These are phyloP conservation scores for Lissocephala sabroskyi DNA, from an alignment of 2,888 invertebrate genomes.

Conservation along the genomic window DNA sequence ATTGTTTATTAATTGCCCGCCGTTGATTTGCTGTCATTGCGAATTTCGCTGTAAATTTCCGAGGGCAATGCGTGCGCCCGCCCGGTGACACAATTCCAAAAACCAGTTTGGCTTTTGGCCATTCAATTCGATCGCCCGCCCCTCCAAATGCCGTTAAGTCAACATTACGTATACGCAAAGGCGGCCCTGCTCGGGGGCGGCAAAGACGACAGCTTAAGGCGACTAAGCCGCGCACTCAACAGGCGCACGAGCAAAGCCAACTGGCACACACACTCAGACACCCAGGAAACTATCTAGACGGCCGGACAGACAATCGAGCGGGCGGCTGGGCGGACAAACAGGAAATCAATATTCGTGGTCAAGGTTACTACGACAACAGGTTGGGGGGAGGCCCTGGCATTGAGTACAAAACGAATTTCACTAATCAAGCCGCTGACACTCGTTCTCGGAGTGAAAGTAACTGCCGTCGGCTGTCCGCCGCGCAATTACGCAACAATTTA, in stretches of 20 bases:
- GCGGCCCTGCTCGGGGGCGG: too few species aligned
- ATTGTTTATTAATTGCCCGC: conserved; percentile 31
- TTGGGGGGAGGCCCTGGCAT: conserved; percentile 20
- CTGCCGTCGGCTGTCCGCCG: not conserved
- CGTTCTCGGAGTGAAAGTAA: conserved; percentile 13
- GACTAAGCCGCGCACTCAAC: conserved; percentile 31
- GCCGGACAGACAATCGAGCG: conserved; percentile 1
- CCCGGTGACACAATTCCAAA: conserved; percentile 53
- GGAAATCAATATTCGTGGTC: conserved; percentile 71
- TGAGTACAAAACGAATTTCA: conserved; percentile 17
- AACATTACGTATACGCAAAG: conserved; percentile 23
- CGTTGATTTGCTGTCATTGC: conserved; percentile 18
- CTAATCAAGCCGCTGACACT: conserved; percentile 52
- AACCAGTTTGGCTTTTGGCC: conserved; percentile 48
- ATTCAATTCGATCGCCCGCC: too few species aligned
- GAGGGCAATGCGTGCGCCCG: conserved; percentile 35
- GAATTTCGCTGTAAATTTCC: conserved; percentile 39
- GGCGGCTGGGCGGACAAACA: conserved; percentile 29
- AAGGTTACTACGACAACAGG: conserved; percentile 54
- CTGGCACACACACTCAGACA: conserved; percentile 14
- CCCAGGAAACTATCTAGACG: not conserved
- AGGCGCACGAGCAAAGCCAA: conserved; percentile 25
- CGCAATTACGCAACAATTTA: conserved; percentile 4
- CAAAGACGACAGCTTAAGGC: conserved; percentile 37
- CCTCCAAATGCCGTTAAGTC: conserved; percentile 21